phyloP scores from a whole-genome alignment of 2,888 invertebrate species.

The Drosophila austrosaltans region DNA sequence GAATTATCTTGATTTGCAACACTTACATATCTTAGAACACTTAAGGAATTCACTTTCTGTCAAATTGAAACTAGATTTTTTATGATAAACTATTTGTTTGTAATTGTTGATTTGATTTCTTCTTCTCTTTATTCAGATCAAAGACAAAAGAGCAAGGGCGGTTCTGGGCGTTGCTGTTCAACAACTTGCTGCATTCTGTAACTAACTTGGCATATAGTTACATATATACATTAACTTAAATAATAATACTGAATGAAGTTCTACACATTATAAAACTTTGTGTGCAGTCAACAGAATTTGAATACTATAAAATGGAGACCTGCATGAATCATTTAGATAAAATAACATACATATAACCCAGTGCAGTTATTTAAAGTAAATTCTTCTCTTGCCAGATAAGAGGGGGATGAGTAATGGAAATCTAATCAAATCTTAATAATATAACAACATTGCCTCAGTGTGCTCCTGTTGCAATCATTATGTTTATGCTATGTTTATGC shows the following conservation, averaged over 20 bases:
- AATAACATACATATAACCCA: slow-evolving; percentile 6
- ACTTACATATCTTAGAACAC: too few relatives aligned
- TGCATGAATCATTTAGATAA: slow-evolving; percentile 28
- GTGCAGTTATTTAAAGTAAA: not conserved
- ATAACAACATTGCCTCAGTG: too few relatives aligned
- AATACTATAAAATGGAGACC: slow-evolving; percentile 32
- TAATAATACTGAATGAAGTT: slow-evolving; percentile 18
- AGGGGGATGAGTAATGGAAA: not conserved
- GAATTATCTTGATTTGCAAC: too few relatives aligned
- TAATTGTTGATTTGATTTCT: too few relatives aligned
- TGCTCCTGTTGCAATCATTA: too few relatives aligned
- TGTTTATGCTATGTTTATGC: too few relatives aligned
- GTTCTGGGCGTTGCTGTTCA: slow-evolving; percentile 97
- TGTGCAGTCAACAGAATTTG: slow-evolving; percentile 41
- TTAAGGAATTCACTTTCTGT: too few relatives aligned
- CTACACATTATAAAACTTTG: slow-evolving; percentile 28
- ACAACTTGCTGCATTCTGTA: slow-evolving; percentile 97
- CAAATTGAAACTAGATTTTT: too few relatives aligned
- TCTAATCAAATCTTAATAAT: not conserved
- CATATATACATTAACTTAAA: slow-evolving; percentile 42
- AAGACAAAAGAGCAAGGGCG: slow-evolving; percentile 97
- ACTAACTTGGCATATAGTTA: slow-evolving; percentile 81
- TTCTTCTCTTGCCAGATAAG: not conserved
- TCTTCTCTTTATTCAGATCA: slow-evolving; percentile 87
- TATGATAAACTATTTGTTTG: too few relatives aligned